Conservation (phyloP, 2,888 invertebrate genomes). For the Sepioteuthis lessoniana region DNA sequence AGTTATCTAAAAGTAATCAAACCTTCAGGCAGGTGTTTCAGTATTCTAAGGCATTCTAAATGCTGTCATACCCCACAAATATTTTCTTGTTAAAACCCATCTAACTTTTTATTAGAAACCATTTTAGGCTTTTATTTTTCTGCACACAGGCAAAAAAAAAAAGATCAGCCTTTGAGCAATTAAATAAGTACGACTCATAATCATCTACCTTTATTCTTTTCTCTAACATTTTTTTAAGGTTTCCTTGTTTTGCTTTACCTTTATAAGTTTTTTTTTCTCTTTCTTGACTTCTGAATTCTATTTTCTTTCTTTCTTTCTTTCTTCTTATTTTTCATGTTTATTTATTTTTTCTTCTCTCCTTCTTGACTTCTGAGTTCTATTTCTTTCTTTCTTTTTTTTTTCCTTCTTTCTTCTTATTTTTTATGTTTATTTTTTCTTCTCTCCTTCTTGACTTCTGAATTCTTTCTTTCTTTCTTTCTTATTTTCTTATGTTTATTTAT, state of each 20-base stretch:
- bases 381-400: too few relatives aligned
- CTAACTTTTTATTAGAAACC: background rate
- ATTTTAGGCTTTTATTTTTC: background rate
- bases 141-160: background rate
- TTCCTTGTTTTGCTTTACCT: background rate
- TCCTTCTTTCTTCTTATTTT: too few relatives aligned
- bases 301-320: background rate
- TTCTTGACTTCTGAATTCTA: background rate
- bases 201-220: background rate
- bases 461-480: too few relatives aligned
- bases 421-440: too few relatives aligned
- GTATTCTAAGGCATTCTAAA: background rate
- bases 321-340: too few relatives aligned
- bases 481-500: too few relatives aligned
- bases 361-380: too few relatives aligned
- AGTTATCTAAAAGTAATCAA: background rate
- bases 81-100: background rate
- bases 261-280: background rate
- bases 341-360: too few relatives aligned
- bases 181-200: background rate
- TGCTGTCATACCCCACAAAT: background rate
- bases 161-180: background rate
- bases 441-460: too few relatives aligned
- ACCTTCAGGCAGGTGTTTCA: slow-evolving; percentile 12
- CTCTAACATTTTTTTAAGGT: background rate